Percentiles rank a stretch among this genome's conserved stretches.
phyloP scores from a whole-genome alignment of 2,113 vertebrate genomes.

The Nycticryphes semicollaris region DNA sequence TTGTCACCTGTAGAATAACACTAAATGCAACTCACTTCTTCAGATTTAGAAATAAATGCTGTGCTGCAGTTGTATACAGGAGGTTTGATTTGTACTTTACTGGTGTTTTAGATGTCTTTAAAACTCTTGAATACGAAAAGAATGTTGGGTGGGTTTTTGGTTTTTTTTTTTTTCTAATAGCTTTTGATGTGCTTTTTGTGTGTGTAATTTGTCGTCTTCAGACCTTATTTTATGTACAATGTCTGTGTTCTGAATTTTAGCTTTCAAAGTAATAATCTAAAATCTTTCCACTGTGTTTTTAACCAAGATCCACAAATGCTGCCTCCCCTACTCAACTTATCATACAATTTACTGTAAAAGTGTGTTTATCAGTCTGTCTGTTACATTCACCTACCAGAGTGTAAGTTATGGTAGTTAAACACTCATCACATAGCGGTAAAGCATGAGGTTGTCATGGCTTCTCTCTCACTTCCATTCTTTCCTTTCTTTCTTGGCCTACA shows the following conservation, averaged over 20 bases:
- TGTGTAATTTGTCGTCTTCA: background rate
- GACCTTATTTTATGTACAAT: background rate
- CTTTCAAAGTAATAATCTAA: background rate
- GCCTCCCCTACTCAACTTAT: background rate
- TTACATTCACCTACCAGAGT: background rate
- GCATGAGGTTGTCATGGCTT: background rate
- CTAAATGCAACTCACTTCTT: background rate
- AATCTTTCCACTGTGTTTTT: background rate
- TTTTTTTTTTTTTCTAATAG: background rate
- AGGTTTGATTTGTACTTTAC: background rate
- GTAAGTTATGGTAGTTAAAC: background rate
- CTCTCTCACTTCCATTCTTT: background rate
- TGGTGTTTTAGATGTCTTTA: background rate
- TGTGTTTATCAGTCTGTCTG: background rate
- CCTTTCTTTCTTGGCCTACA: background rate
- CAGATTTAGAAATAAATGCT: background rate
- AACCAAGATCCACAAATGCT: background rate
- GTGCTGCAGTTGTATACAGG: background rate
- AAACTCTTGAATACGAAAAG: background rate
- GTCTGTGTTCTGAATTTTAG: background rate
- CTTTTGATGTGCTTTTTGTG: background rate
- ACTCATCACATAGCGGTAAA: background rate
- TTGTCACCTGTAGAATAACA: background rate
- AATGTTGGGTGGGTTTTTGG: background rate
- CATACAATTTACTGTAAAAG: background rate